These are phyloP conservation scores for Pongo abelii DNA, from an alignment of 2,113 vertebrate genomes.

Conservation along the genomic window DNA sequence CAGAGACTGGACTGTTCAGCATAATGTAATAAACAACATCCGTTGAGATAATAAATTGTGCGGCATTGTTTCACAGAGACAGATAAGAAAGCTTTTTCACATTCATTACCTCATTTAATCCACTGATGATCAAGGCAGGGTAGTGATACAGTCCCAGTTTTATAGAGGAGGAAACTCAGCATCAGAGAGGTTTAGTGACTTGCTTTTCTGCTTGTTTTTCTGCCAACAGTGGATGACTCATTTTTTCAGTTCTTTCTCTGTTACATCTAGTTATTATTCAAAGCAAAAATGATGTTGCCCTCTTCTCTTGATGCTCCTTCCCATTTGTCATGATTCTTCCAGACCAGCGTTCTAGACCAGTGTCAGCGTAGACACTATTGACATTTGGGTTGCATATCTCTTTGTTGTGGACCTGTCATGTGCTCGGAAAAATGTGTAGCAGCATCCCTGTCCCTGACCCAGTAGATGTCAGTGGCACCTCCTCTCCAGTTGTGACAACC, in stretches of 20 bases:
- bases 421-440: neutral
- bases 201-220: neutral
- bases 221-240: no score
- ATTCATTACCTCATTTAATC: neutral
- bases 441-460: neutral
- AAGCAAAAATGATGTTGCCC: neutral
- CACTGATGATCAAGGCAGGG: neutral
- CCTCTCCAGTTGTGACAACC: neutral
- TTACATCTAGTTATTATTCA: neutral
- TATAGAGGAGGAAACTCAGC: neutral
- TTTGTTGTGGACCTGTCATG: neutral
- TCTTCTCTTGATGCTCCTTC: neutral
- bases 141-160: neutral
- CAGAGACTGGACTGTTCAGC: neutral
- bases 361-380: rapidly evolving
- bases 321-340: neutral
- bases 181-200: neutral
- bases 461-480: neutral
- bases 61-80: neutral
- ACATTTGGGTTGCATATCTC: neutral
- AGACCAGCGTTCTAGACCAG: neutral
- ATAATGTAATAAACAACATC: neutral
- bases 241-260: neutral
- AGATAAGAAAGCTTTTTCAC: neutral
- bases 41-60: neutral